Evolutionary conservation across 2,797 vertebrate genomes (phyloP).

Genomic region (Rhinatrema bivittatum): DNA sequence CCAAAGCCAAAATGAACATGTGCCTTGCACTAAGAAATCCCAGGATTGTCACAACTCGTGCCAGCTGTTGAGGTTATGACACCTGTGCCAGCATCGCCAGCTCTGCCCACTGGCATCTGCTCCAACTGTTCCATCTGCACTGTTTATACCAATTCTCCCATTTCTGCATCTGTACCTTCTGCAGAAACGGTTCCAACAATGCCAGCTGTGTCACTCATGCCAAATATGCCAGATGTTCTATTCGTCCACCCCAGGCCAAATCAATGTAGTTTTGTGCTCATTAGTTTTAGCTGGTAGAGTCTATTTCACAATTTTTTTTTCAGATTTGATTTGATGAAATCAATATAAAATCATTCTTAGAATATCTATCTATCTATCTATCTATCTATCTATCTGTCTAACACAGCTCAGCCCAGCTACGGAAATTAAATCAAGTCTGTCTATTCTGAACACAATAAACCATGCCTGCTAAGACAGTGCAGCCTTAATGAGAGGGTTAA

Average conservation of each 20-base stretch:
- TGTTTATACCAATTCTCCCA: slow-evolving; percentile 87
- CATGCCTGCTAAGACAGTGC: neutral
- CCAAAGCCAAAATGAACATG: slow-evolving; percentile 95
- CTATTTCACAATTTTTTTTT: slow-evolving; percentile 65
- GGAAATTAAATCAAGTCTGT: slow-evolving; percentile 4
- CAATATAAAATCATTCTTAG: slow-evolving; percentile 48
- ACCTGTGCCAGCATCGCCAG: slow-evolving; percentile 92
- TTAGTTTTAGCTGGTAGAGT: slow-evolving; percentile 92
- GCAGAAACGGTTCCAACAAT: slow-evolving; percentile 90
- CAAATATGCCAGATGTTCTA: slow-evolving; percentile 98
- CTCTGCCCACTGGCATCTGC: slow-evolving; percentile 98
- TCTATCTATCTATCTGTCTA: slow-evolving; percentile 17
- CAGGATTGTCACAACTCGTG: slow-evolving; percentile 98
- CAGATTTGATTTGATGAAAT: slow-evolving; percentile 59
- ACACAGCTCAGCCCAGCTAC: slow-evolving; percentile 34
- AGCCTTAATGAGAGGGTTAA: slow-evolving; percentile 11
- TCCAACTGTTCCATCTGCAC: slow-evolving; percentile 94
- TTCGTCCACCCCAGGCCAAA: slow-evolving; percentile 96
- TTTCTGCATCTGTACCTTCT: slow-evolving; percentile 97
- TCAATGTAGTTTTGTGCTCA: slow-evolving; percentile 90
- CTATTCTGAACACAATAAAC: slow-evolving; percentile 36
- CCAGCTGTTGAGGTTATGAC: slow-evolving; percentile 99
- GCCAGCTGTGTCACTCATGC: slow-evolving; percentile 85
- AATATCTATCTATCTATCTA: slow-evolving; percentile 39
- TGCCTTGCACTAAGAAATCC: slow-evolving; percentile 98